Percentiles rank a stretch among this genome's conserved stretches.
Conservation (phyloP, 2,888 invertebrate species). For the Parnassius mnemosyne region DNA sequence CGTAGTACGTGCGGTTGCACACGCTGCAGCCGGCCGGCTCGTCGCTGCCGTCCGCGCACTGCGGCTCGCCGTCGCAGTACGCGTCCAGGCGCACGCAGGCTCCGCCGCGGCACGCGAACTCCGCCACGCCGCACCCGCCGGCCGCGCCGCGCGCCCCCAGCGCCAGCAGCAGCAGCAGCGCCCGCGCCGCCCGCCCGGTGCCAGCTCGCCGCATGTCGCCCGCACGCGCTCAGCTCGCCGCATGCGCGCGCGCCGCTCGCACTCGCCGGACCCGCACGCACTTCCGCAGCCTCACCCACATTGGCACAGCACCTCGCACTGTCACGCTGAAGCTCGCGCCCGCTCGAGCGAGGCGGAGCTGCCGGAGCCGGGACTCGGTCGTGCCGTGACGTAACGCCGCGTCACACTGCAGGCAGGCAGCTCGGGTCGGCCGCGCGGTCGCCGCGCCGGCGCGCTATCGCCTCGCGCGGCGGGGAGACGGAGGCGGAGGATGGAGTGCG, state of each 20-base stretch:
- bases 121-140: slow-evolving; percentile 64
- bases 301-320: not conserved
- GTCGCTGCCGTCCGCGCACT: slow-evolving; percentile 92
- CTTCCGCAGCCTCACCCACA: slow-evolving; percentile 28
- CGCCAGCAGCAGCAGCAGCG: slow-evolving; percentile 34
- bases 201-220: slow-evolving; percentile 26
- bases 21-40: slow-evolving; percentile 90
- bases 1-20: slow-evolving; percentile 95
- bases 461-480: slow-evolving; percentile 22
- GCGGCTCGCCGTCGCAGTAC: slow-evolving; percentile 91
- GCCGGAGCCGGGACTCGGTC: slow-evolving; percentile 26
- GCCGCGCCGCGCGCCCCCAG: slow-evolving; percentile 48
- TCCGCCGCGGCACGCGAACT: slow-evolving; percentile 77
- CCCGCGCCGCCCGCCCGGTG: slow-evolving; percentile 24
- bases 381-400: slow-evolving; percentile 52
- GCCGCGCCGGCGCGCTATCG: slow-evolving; percentile 28
- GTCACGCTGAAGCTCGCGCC: slow-evolving; percentile 29
- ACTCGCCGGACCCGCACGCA: slow-evolving; percentile 45
- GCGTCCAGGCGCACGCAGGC: slow-evolving; percentile 90
- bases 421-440: slow-evolving; percentile 30
- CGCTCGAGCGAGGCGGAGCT: slow-evolving; percentile 24
- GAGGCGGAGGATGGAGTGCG: not conserved
- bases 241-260: slow-evolving; percentile 12
- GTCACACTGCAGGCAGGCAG: slow-evolving; percentile 51
- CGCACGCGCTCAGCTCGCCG: slow-evolving; percentile 25